Base-by-base conservation (phyloP, 2,797 vertebrate species). In the Anas capensis region DNA sequence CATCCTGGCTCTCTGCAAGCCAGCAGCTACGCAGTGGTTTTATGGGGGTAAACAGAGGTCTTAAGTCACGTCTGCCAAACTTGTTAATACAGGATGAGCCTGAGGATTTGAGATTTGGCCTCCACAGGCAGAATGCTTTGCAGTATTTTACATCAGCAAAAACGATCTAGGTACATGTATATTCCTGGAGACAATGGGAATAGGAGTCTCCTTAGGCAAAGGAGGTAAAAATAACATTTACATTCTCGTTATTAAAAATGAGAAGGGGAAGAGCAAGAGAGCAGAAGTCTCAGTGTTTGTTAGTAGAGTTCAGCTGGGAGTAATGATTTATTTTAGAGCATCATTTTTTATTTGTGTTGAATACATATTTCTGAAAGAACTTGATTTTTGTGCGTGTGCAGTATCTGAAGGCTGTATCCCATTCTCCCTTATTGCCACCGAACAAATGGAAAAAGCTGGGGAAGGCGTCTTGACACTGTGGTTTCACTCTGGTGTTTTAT, bases 151-250 rank as follows among this genome's bases (percentile, higher is more conserved):
- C 75, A 69, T 53, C 60, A 58, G 40, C 57, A 76, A 42, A 64
- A 64, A 46, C 78, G 76, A 66, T 48, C 46, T 86, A 44, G 80
- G 34, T 88, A 38, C 56, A 66, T 93, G 34, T 88, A 38, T 60
- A 62, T 93, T 92, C 75, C 58, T 79, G 73, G 87, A 92, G 88
- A 96, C 81, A 89, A 23, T 87, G 75, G 53, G 68, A 95, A 92
- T 61, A 91, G 61, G 72, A 80, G 36, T 82, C 75, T 86, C 56
- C 88, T 95, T 75, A 81, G 61, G 69, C 78, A 90, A 86, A 71
- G 88, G 61, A 91, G 61, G 69, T 92, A 91, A 94, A 96, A 96
- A 92, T 95, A 95, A 94, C 75, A 79, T 88, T 90, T 88, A 82
- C 61, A 61, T 95, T 92, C 46, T 51, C 60, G 26, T 85, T 94